Base-by-base conservation (phyloP, 2,888 invertebrate genomes). In the Microchrysa polita region DNA sequence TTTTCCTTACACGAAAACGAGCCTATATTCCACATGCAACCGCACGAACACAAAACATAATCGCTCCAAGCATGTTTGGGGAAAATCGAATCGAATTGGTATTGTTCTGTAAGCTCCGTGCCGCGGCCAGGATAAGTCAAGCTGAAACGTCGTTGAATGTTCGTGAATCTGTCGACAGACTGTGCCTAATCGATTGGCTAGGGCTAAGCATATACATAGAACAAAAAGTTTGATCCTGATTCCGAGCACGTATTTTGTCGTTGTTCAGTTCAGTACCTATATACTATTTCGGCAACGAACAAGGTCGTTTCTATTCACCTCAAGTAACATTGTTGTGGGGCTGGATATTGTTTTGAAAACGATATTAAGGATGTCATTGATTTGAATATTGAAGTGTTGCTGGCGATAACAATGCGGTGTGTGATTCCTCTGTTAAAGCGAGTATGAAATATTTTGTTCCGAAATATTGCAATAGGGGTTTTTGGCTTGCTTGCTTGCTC, bases 251-350 rank as follows among this genome's bases (percentile, higher is more conserved):
- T 61, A 61, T 16, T 40, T 42, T 61, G 18, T n/a, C 61, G 61
- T 23, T 61, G n/a, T 61, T 40, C n/a, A n/a, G 34, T 42, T 48
- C 27, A n/a, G n/a, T n/a, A n/a, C n/a, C n/a, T n/a, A n/a, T n/a
- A n/a, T n/a, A n/a, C 16, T 48, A 34, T 48, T 48, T n/a, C 16
- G 48, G 48, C 27, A 34, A 34, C 27, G 22, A 40, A 42, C 61
- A 61, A 40, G 16, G 61, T 18, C 16, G 23, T 61, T 61, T 18
- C 61, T 34, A 61, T 61, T 34, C 61, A 40, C 61, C 61, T 61
- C 61, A 61, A 61, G 61, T 61, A 42, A 9, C 61, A 61, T 61
- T 61, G 61, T 61, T 61, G 27, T 61, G 61, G 61, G 61, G 61
- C 40, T 61, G 61, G 61, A 40, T 61, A 61, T 61, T 61, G 61